phyloP scores from a whole-genome alignment of 2,888 invertebrate genomes.

The Drosophila prostipennis region DNA sequence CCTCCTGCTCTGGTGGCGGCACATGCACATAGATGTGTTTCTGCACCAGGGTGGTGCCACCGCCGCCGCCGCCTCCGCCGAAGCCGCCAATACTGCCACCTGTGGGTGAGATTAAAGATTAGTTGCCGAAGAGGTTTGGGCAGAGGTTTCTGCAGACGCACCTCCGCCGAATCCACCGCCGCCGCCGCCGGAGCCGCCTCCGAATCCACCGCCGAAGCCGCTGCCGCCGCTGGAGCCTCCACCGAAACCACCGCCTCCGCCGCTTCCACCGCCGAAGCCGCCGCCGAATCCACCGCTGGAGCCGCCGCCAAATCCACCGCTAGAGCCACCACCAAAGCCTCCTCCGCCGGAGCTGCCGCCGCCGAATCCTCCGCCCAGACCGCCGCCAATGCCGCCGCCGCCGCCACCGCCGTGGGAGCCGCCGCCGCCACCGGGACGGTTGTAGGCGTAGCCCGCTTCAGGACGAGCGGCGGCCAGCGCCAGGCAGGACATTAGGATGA shows the following conservation, averaged over 20 bases:
- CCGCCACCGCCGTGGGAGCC: constrained; percentile 76
- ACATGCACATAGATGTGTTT: constrained; percentile 96
- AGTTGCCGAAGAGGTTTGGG: background rate
- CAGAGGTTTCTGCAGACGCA: too few relatives aligned
- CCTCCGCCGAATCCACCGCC: constrained; percentile 34
- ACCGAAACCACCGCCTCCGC: constrained; percentile 59
- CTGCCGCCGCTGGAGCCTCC: constrained; percentile 53
- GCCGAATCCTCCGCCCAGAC: constrained; percentile 47
- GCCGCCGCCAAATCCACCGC: constrained; percentile 65
- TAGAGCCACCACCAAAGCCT: constrained; percentile 66
- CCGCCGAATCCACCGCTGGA: constrained; percentile 55
- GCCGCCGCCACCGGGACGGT: constrained; percentile 84
- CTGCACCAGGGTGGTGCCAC: constrained; percentile 87
- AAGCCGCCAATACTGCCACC: constrained; percentile 68
- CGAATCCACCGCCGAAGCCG: constrained; percentile 57
- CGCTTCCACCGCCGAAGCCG: constrained; percentile 26
- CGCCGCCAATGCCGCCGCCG: constrained; percentile 50
- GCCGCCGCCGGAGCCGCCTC: constrained; percentile 59
- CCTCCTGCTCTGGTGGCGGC: constrained; percentile 93
- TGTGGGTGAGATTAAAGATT: constrained; percentile 12
- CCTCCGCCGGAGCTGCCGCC: constrained; percentile 35
- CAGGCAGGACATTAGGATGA: constrained; percentile 84
- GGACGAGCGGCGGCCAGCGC: constrained; percentile 84
- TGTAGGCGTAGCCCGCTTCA: constrained; percentile 84
- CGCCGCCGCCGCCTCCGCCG: constrained; percentile 79